Evolutionary conservation across 2,113 vertebrate species (phyloP), one percentile per base, ranked within the genome.

Genomic region (Callithrix jacchus): DNA sequence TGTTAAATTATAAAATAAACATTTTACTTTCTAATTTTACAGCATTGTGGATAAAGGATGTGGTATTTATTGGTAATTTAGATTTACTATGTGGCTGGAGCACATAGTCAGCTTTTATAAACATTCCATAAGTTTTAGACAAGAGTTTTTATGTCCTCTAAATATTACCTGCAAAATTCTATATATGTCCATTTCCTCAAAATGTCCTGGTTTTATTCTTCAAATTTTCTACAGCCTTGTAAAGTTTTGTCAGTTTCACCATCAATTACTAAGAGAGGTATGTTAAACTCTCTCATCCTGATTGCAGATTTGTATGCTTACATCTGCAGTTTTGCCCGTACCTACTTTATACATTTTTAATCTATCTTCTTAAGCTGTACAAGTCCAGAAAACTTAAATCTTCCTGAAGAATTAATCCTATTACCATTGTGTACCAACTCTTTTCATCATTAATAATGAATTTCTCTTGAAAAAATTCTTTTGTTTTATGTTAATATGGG

Each of bases 91-190:
- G 23, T 74, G 35, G 6, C 40, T 89, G 23, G 45, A 76, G 8
- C 66, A 80, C 58, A 64, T 32, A 61, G 23, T 37, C 37, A 52
- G 2, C n/a, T 91, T 89, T 85, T 37, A 54, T 42, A 76, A 95
- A 92, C 6, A 64, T 71, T 80, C 16, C 37, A 87, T 56, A n/a
- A 74, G 20, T 80, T 90, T 87, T n/a, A 64, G 54, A 74, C 92
- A 87, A 64, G 14, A 87, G 81, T 54, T 90, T 58, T 95, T 83
- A 16, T 77, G 74, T 80, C 91, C 52, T 93, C 80, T 92, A 68
- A 83, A 45, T 66, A 56, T 54, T 56, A 79, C 13, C 18, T 74
- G 17, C n/a, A 76, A 91, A 84, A 94, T 83, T 70, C n/a, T 40
- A 5, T 37, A 13, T 37, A 52, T 32, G 3, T n/a, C 25, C 52